Evolutionary conservation across 1,140 invertebrate genomes (phyloP).

Genomic region (Trichoplusia ni): DNA sequence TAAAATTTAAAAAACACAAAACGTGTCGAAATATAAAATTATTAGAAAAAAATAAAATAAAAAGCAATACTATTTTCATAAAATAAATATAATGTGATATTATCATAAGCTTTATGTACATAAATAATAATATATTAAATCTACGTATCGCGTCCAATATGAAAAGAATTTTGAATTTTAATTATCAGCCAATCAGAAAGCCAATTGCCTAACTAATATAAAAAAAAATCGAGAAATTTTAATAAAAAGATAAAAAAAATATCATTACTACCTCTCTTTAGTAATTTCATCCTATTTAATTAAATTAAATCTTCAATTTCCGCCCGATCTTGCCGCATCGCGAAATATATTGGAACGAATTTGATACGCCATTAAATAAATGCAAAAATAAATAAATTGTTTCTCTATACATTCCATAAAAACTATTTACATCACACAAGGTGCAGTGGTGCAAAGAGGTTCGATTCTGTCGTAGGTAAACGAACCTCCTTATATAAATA

Average conservation of each 20-base stretch:
- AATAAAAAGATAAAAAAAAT: not conserved
- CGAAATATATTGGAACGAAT: not conserved
- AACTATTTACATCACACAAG: constrained; percentile 35
- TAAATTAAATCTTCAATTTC: not conserved
- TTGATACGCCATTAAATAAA: constrained; percentile 10
- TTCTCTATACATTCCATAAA: constrained; percentile 37
- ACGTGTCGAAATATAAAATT: constrained; percentile 25
- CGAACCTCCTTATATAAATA: constrained; percentile 50
- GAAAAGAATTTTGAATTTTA: not conserved
- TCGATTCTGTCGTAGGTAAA: constrained; percentile 55
- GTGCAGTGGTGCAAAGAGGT: constrained; percentile 44
- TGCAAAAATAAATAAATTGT: constrained; percentile 36
- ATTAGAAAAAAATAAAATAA: constrained; percentile 32
- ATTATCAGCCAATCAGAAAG: not conserved
- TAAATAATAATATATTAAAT: constrained; percentile 33
- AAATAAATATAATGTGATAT: constrained; percentile 15
- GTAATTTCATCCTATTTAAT: not conserved
- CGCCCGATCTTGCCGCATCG: not conserved
- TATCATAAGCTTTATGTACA: constrained; percentile 42
- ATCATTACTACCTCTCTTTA: not conserved
- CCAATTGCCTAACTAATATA: not conserved
- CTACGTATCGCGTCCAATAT: constrained; percentile 3
- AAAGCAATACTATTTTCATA: constrained; percentile 13
- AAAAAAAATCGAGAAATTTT: not conserved
- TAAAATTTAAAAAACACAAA: constrained; percentile 35